These are phyloP conservation scores for Lithobates pipiens DNA, from an alignment of 2,797 vertebrate genomes.

Conservation along the genomic window DNA sequence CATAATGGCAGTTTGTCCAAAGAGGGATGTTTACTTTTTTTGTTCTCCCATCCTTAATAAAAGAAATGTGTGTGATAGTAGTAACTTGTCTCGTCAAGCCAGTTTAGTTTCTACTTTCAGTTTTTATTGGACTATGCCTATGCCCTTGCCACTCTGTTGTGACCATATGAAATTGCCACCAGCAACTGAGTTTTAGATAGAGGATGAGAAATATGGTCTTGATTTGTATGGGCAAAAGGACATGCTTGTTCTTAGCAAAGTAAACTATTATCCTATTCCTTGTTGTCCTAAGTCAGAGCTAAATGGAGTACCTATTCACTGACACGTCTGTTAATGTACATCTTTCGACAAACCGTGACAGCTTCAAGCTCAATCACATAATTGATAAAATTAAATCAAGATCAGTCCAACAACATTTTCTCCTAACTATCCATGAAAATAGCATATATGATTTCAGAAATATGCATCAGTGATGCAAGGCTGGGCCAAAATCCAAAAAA, in stretches of 20 bases:
- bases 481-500: constrained; percentile 44
- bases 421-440: not conserved
- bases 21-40: too few species aligned
- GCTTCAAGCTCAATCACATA: not conserved
- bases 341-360: constrained; percentile 2
- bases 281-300: not conserved
- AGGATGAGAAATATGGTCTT: not conserved
- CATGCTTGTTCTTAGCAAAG: not conserved
- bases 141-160: not conserved
- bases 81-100: not conserved
- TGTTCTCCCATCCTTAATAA: not conserved
- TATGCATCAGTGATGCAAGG: constrained; percentile 22
- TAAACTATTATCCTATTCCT: not conserved
- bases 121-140: not conserved
- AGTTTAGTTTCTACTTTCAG: not conserved
- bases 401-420: constrained; percentile 15
- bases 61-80: too few species aligned
- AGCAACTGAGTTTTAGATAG: not conserved
- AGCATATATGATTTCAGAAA: constrained; percentile 17
- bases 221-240: not conserved
- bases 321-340: constrained; percentile 21
- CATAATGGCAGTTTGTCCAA: too few species aligned
- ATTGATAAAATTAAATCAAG: constrained; percentile 32
- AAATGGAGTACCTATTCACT: constrained; percentile 13
- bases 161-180: not conserved